These are phyloP conservation scores for Peromyscus attwateri DNA, from an alignment of 2,797 vertebrate genomes.

Conservation along the genomic window DNA sequence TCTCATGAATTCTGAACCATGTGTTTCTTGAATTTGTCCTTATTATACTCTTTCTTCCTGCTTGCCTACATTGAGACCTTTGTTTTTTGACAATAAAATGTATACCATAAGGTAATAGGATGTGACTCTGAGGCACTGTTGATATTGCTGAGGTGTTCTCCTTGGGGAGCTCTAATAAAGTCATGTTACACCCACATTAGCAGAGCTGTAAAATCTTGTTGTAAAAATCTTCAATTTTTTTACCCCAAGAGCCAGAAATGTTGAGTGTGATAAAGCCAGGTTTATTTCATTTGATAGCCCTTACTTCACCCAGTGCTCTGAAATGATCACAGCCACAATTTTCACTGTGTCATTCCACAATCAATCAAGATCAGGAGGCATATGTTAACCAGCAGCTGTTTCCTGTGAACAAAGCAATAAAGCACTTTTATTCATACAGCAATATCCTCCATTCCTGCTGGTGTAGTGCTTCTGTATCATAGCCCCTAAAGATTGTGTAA, in stretches of 20 bases:
- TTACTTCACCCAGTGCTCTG: constrained; percentile 29
- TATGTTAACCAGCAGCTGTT: constrained; percentile 79
- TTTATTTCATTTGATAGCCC: constrained; percentile 39
- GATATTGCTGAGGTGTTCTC: not conserved
- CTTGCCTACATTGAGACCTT: not conserved
- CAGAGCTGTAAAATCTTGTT: not conserved
- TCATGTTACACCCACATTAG: not conserved
- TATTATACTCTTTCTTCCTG: constrained; percentile 7
- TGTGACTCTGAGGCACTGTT: not conserved
- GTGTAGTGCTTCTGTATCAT: constrained; percentile 38
- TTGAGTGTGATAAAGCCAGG: constrained; percentile 8
- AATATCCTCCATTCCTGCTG: constrained; percentile 65
- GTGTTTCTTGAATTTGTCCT: not conserved
- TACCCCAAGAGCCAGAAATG: not conserved
- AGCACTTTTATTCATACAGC: constrained; percentile 66
- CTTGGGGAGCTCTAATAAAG: not conserved
- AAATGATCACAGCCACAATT: constrained; percentile 64
- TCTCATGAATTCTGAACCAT: not conserved
- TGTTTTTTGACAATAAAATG: constrained; percentile 40
- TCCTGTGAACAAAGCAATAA: constrained; percentile 74
- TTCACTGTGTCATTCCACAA: constrained; percentile 66
- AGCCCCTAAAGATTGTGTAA: constrained; percentile 57
- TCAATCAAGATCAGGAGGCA: constrained; percentile 78
- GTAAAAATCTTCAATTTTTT: constrained; percentile 46
- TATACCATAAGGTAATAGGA: not conserved